Evolutionary conservation across 2,888 invertebrate genomes (phyloP), one percentile per base, ranked within the genome.

Genomic region (Drosophila dives): DNA sequence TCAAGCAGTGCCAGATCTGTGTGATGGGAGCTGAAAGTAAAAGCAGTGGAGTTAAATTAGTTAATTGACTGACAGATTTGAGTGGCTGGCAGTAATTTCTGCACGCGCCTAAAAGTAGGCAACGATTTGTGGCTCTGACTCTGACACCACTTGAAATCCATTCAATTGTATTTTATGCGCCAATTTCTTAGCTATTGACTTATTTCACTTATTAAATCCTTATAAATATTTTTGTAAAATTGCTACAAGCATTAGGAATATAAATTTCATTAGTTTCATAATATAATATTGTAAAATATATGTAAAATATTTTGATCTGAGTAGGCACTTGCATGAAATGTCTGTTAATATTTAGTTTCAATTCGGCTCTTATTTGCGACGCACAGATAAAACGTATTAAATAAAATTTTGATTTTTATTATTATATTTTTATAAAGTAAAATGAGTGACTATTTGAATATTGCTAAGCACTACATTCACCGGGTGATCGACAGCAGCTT

Each of bases 1-100:
- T 48, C 53, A 72, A 50, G 56, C 42, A 73, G 49, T 4, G 45
- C 10, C 38, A 38, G 50, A 50, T 11, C 50, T 54, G 65, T 40
- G 32, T 40, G 34, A 32, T 48, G 62, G 7, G 8, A 33, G 40
- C 17, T 51, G 20, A 29, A 6, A 36, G 29, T 45, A 8, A 17
- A 49, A 48, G 45, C 53, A 40, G 32, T 26, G 34, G 56, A 63
- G 67, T 50, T 60, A 26, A 50, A 65, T 83, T 65, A 82, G 85
- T 86, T 83, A 75, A 67, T 79, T 79, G 78, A 67, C 85, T 75
- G 63, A 34, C 67, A 67, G 54, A 56, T 61, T 55, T 49, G 48
- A 40, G 68, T 67, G 68, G 20, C 38, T 67, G 51, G 20, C 34
- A 51, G 65, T 38, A 49, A 15, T 54, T 38, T 20, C 49, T 48